These are phyloP conservation scores for Scelioninae gen. 2 DNA, from an alignment of 2,888 invertebrate species.

Conservation along the genomic window DNA sequence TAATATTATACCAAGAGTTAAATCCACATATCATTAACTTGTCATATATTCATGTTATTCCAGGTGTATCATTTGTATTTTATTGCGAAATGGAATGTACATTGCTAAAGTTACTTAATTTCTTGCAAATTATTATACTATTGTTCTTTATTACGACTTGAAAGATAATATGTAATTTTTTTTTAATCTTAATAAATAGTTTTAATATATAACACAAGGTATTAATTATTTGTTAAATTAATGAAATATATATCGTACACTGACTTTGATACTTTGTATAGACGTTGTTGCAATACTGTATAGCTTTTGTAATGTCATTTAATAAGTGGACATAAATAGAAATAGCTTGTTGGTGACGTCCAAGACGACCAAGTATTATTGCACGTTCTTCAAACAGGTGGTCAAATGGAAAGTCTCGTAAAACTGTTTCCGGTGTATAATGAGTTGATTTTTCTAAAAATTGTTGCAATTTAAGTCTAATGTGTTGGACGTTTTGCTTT, in stretches of 20 bases:
- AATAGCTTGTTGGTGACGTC: conserved; percentile 93
- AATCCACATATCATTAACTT: too few relatives aligned
- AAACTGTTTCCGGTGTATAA: conserved; percentile 91
- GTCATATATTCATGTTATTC: too few relatives aligned
- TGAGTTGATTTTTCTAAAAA: conserved; percentile 88
- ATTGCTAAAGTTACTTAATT: too few relatives aligned
- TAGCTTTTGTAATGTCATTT: conserved; percentile 88
- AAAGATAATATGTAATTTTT: too few relatives aligned
- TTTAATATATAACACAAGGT: too few relatives aligned
- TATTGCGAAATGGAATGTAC: too few relatives aligned
- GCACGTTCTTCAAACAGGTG: conserved; percentile 94
- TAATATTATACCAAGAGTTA: too few relatives aligned
- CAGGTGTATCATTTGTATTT: too few relatives aligned
- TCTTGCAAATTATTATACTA: too few relatives aligned
- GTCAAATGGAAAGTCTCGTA: conserved; percentile 90
- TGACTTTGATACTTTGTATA: conserved; percentile 76
- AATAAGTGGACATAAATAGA: conserved; percentile 94
- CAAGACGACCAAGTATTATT: conserved; percentile 92
- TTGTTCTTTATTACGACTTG: too few relatives aligned
- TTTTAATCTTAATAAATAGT: too few relatives aligned
- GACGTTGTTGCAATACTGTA: conserved; percentile 88
- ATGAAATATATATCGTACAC: conserved; percentile 53
- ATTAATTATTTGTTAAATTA: too few relatives aligned
- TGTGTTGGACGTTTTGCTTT: conserved; percentile 77
- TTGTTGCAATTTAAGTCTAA: conserved; percentile 81